Conservation (phyloP, 1,140 invertebrate genomes). For the Pachypeltis micranthus region DNA sequence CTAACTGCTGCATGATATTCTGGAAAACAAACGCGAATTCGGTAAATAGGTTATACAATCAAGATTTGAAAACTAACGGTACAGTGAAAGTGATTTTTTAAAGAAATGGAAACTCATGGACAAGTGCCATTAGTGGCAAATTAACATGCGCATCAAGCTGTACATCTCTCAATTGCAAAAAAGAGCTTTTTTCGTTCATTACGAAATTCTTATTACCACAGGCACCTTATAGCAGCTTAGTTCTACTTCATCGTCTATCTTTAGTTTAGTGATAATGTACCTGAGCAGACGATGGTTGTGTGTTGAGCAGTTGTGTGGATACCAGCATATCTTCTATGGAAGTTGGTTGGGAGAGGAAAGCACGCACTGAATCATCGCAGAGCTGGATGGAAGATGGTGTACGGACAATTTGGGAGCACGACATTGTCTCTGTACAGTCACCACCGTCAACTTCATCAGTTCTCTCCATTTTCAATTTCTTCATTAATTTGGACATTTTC, state of each 20-base stretch:
- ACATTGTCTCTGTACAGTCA: neutral
- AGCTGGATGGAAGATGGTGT: neutral
- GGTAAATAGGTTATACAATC: too few relatives aligned
- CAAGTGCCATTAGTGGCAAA: too few relatives aligned
- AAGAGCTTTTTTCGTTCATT: neutral
- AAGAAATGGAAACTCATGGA: too few relatives aligned
- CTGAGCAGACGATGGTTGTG: conserved; percentile 41
- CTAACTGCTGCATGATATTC: conserved; percentile 65
- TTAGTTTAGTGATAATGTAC: too few relatives aligned
- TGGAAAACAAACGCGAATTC: too few relatives aligned
- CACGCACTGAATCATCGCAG: conserved; percentile 40
- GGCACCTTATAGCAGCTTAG: neutral
- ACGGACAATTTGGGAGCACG: neutral
- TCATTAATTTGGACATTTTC: neutral
- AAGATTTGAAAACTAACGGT: too few relatives aligned
- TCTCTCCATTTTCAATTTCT: neutral
- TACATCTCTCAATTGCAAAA: too few relatives aligned
- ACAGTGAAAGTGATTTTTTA: neutral
- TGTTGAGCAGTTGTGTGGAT: conserved; percentile 55
- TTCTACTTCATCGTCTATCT: too few relatives aligned
- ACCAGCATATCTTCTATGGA: conserved; percentile 71
- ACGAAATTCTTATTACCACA: neutral
- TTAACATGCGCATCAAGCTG: too few relatives aligned
- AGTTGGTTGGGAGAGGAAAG: conserved; percentile 65
- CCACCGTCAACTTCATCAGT: neutral